A percentile compares a stretch with the other conserved stretches of the same genome.
phyloP scores from a whole-genome alignment of 2,888 invertebrate genomes.

The Urechis unicinctus region DNA sequence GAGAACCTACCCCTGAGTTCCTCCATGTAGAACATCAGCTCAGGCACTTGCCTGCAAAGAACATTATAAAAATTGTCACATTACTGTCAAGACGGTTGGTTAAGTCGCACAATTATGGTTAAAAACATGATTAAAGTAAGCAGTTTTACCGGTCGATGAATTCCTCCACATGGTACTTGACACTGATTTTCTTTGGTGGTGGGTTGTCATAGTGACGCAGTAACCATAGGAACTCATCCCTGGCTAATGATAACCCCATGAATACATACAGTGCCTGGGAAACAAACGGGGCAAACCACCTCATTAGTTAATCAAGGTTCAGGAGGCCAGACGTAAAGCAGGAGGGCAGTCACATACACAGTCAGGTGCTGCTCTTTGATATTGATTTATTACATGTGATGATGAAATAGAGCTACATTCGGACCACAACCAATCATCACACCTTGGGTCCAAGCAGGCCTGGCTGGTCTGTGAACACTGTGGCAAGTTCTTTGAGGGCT shows the following conservation, averaged over 20 bases:
- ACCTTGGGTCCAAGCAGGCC: constrained; percentile 91
- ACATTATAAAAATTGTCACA: constrained; percentile 4
- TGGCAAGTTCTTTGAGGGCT: constrained; percentile 86
- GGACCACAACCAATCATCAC: constrained; percentile 6
- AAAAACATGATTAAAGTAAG: background rate
- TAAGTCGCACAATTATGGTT: background rate
- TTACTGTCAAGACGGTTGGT: background rate
- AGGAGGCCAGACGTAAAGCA: too few species aligned
- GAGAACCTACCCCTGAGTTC: constrained; percentile 67
- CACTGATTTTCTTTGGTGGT: constrained; percentile 57
- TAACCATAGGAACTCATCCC: constrained; percentile 95
- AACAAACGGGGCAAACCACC: background rate
- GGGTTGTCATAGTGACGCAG: constrained; percentile 93
- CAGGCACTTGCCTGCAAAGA: constrained; percentile 74
- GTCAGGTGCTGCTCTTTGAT: too few species aligned
- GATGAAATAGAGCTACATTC: background rate
- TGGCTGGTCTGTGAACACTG: constrained; percentile 95
- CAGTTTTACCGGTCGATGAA: constrained; percentile 65
- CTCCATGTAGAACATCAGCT: constrained; percentile 95
- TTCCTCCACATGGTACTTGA: constrained; percentile 43
- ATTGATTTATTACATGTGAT: too few species aligned
- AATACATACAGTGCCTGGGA: constrained; percentile 78
- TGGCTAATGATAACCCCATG: constrained; percentile 88
- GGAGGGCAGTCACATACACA: too few species aligned
- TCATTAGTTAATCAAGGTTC: too few species aligned